Conservation (phyloP, 2,888 invertebrate genomes). For the Scelioninae gen. 2 region DNA sequence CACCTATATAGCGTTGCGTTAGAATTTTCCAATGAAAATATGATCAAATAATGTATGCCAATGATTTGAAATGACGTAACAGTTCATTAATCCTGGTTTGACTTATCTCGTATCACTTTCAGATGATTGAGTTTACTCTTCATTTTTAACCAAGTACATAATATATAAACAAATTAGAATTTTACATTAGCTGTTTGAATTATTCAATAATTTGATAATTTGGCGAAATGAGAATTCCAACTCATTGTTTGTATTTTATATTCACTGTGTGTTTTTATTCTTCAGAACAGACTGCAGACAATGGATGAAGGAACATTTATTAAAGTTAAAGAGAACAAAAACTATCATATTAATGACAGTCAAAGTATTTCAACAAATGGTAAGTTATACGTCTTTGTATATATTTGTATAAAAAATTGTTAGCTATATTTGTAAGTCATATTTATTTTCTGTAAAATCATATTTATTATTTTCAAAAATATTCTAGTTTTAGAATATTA, state of each 20-base stretch:
- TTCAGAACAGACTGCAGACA: slow-evolving; percentile 27
- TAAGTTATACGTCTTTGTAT: neutral
- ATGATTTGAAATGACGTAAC: slow-evolving; percentile 31
- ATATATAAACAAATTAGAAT: no score
- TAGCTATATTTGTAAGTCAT: no score
- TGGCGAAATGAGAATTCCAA: no score
- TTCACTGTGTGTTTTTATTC: slow-evolving; percentile 9
- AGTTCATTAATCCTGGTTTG: slow-evolving; percentile 34
- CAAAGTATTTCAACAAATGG: slow-evolving; percentile 9
- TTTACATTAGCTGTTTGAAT: neutral
- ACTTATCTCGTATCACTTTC: slow-evolving; percentile 29
- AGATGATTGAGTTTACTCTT: neutral
- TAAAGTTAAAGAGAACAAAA: slow-evolving; percentile 18
- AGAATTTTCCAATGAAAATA: slow-evolving; percentile 5
- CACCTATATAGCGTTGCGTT: no score
- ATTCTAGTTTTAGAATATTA: no score
- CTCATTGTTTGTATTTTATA: no score
- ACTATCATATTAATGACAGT: slow-evolving; percentile 12
- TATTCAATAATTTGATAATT: neutral
- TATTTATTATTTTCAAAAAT: no score
- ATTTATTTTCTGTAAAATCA: no score
- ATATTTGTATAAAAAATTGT: no score
- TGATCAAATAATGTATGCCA: slow-evolving; percentile 24
- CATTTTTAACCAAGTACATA: neutral
- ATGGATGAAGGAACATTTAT: slow-evolving; percentile 26